Evolutionary conservation across 53 echinoderm and acorn worm species (phyloP), one percentile per base, ranked within the genome.

Genomic region (Stichopus horrens): DNA sequence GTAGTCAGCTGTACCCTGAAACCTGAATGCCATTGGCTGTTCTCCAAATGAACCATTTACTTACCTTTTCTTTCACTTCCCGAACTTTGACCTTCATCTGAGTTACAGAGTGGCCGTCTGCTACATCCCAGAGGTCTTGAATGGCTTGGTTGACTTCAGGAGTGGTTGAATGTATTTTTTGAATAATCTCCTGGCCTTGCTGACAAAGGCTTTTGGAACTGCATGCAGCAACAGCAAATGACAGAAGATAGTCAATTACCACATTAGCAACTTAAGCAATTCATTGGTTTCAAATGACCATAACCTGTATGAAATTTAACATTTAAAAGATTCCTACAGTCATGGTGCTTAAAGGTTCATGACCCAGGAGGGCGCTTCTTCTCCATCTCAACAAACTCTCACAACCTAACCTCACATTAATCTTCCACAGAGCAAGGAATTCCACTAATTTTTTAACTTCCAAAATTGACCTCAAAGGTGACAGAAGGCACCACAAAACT

Each of bases 81-180:
- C 53, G 54, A 54, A 75, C 74, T 75, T 87, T 87, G 74, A 87
- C 74, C 58, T 87, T 74, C 87, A 87, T 79, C 19, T 89, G 54
- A n/a, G 52, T 23, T 4, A 71, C 68, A 9, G 89, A 79, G 37
- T 53, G 79, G 1, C 82, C 81, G 4, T 83, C 82, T 5, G 80
- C 81, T 7, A 89, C 23, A 21, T 89, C 89, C 79, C 82, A 73
- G 1, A 89, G 73, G n/a, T 88, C 79, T n/a, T 78, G 73, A 18
- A 88, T 60, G 7, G 13, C 23, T 60, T 88, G 88, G 9, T 88
- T 52, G 10, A 88, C 79, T 23, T 88, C 88, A 0, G 79, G 77
- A 9, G 79, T 87, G 1, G 85, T 23, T 9, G 85, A 85, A 67
- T 85, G 85, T 7, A 85, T 53, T 52, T 85, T 23, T 10, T 52